These are phyloP conservation scores for Corythucha ciliata DNA, from an alignment of 2,888 invertebrate genomes.

Conservation along the genomic window DNA sequence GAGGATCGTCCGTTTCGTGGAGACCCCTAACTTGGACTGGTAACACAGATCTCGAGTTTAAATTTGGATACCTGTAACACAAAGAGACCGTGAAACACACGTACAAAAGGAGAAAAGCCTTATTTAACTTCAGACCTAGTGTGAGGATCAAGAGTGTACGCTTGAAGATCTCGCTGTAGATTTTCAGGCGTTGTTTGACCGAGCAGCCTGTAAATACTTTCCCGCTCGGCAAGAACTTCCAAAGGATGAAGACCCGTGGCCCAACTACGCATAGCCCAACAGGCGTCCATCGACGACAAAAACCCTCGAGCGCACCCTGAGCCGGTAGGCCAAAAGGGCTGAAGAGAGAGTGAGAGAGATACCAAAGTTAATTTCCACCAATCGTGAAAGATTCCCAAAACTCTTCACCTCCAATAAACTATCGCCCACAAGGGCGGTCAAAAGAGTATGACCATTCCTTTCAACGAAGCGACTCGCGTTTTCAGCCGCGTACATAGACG, in stretches of 20 bases:
- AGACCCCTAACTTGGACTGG: slow-evolving; percentile 65
- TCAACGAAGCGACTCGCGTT: slow-evolving; percentile 81
- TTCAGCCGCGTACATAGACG: slow-evolving; percentile 95
- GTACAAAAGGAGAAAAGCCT: not conserved
- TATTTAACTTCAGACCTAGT: no score
- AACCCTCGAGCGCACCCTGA: slow-evolving; percentile 97
- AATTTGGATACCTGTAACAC: slow-evolving; percentile 43
- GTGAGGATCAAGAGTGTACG: slow-evolving; percentile 77
- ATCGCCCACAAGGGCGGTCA: slow-evolving; percentile 91
- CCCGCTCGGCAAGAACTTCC: slow-evolving; percentile 84
- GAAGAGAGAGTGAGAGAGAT: slow-evolving; percentile 33
- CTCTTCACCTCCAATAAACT: slow-evolving; percentile 72
- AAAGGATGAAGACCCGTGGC: slow-evolving; percentile 61
- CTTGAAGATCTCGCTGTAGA: slow-evolving; percentile 76
- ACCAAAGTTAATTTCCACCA: not conserved
- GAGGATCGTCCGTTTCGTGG: slow-evolving; percentile 61
- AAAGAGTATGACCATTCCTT: slow-evolving; percentile 62
- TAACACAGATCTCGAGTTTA: slow-evolving; percentile 50
- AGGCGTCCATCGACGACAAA: slow-evolving; percentile 88
- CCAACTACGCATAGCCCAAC: slow-evolving; percentile 88
- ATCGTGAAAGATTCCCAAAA: not conserved
- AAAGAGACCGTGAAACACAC: no score
- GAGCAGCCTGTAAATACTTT: slow-evolving; percentile 78
- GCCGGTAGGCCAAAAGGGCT: slow-evolving; percentile 98
- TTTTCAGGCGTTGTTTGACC: slow-evolving; percentile 97